phyloP scores from a whole-genome alignment of 2,888 invertebrate species.

The Andrena marginata region DNA sequence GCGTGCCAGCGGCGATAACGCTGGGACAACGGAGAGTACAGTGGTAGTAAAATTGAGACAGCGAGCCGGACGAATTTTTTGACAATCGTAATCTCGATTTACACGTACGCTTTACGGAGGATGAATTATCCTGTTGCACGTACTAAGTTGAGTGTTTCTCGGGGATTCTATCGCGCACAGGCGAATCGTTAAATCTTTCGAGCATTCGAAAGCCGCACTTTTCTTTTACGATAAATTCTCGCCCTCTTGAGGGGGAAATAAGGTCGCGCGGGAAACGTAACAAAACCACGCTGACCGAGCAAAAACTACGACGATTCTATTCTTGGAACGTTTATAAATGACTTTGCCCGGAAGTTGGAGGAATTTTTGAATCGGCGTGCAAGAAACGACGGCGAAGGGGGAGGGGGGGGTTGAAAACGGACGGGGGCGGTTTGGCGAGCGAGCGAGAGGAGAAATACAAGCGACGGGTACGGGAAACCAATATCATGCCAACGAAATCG shows the following conservation, averaged over 20 bases:
- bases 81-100: background rate
- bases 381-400: conserved; percentile 26
- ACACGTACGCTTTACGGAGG: background rate
- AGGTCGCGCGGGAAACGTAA: background rate
- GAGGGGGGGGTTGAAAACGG: background rate
- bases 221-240: background rate
- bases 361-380: conserved; percentile 35
- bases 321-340: conserved; percentile 37
- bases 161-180: background rate
- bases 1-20: conserved; percentile 47
- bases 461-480: conserved; percentile 59
- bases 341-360: background rate
- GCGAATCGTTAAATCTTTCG: background rate
- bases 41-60: conserved; percentile 11
- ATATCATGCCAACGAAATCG: conserved; percentile 71
- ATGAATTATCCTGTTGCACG: background rate
- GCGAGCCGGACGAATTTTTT: conserved; percentile 15
- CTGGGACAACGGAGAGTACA: background rate
- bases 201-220: background rate
- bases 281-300: background rate
- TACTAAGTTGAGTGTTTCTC: background rate
- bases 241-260: background rate
- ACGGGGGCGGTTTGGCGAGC: conserved; percentile 18
- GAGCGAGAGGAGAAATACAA: conserved; percentile 42
- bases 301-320: background rate